Conservation (phyloP, 2,888 invertebrate genomes). For the Dasypogon diadema region DNA sequence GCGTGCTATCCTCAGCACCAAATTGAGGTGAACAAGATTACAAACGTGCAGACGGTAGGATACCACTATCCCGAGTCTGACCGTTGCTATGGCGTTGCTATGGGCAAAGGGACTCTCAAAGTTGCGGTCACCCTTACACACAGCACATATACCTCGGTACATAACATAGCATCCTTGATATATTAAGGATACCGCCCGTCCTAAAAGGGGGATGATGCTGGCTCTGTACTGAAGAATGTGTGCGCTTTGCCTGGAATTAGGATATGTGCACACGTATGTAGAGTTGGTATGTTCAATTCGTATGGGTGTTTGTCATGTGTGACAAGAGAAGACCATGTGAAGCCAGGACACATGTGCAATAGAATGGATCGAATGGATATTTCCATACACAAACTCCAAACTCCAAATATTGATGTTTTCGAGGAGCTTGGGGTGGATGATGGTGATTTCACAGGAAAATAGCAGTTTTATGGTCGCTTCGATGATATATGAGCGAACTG, state of each 20-base stretch:
- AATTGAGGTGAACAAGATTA: constrained; percentile 39
- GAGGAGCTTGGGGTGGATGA: not conserved
- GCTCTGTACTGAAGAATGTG: constrained; percentile 20
- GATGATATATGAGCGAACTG: constrained; percentile 49
- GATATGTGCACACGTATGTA: constrained; percentile 35
- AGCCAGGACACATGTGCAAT: constrained; percentile 51
- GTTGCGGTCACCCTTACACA: constrained; percentile 55
- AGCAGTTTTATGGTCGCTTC: constrained; percentile 45
- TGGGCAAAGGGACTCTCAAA: constrained; percentile 61
- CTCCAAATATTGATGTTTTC: constrained; percentile 48
- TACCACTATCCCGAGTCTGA: constrained; percentile 56
- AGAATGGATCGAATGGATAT: constrained; percentile 52
- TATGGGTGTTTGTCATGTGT: constrained; percentile 51
- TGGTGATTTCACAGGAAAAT: constrained; percentile 33
- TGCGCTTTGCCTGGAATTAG: constrained; percentile 3
- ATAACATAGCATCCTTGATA: constrained; percentile 45
- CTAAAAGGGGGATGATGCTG: constrained; percentile 16
- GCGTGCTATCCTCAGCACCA: not conserved
- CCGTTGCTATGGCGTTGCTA: constrained; percentile 63
- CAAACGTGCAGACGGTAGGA: constrained; percentile 36
- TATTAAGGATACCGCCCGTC: constrained; percentile 45
- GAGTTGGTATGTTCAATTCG: not conserved
- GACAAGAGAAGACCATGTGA: constrained; percentile 48
- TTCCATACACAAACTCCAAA: constrained; percentile 15
- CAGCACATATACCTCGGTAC: constrained; percentile 47